Base-by-base conservation (phyloP, 2,113 vertebrate genomes). In the Chrysochloris asiatica region DNA sequence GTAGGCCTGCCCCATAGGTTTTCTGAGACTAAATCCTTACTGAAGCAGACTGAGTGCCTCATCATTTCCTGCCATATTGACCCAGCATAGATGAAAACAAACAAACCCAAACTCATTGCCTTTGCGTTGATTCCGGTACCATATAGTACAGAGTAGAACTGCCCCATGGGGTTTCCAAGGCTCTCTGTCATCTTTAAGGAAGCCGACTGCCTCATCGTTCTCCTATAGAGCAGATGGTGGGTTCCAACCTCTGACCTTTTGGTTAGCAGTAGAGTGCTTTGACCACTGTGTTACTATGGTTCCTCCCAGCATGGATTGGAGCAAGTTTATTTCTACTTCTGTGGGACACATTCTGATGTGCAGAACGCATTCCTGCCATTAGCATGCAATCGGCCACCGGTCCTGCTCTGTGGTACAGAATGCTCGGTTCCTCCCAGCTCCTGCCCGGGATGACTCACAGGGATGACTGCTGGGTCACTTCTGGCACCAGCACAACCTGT, bases 401-500 rank as follows among this genome's bases (percentile, higher is more conserved):
- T 76, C 91, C 86, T n/a, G 24, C 8, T 2, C 12, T 3, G 8
- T 10, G 52, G 12, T 7, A 38, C 43, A 82, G 75, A 88, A 67
- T 9, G 33, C 59, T 80, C 79, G 92, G 92, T 89, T 71, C 19
- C 13, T 52, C 3, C 13, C 50, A 52, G 50, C 50, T 12, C 56
- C 56, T 24, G 21, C 19, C 56, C 19, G 19, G 56, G 2, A 21
- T 21, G 21, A 21, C 56, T 21, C 21, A 59, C 56, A 59, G 56
- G 19, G 50, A 50, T 82, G 92, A 83, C 50, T 22, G 22, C 91
- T 45, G 12, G 48, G 63, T 83, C 41, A 86, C 91, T 91, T 90
- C 88, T 63, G 86, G 92, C 78, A 72, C 93, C 48, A 21, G 77
- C 76, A 8, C 10, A 0, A 45, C 54, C 89, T 16, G 48, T 61